These are phyloP conservation scores for Lanius ludovicianus DNA, from an alignment of 2,113 vertebrate genomes.

Conservation along the genomic window DNA sequence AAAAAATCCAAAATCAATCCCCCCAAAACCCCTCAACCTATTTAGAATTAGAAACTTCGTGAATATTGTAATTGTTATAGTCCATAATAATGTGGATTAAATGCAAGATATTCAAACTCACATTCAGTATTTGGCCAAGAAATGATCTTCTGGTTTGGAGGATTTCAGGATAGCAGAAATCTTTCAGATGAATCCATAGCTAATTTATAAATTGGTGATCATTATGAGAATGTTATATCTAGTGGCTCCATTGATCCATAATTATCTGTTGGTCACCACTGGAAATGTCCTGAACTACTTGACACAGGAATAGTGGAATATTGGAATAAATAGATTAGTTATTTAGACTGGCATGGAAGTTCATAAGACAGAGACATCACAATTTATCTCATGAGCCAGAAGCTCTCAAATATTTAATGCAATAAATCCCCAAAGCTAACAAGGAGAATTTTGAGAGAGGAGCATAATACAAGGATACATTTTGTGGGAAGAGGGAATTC, in stretches of 20 bases:
- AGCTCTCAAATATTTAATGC: neutral
- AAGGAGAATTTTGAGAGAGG: neutral
- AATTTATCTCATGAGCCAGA: neutral
- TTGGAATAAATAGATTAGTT: neutral
- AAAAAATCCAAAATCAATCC: neutral
- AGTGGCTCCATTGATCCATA: neutral
- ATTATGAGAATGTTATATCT: neutral
- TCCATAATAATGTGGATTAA: neutral
- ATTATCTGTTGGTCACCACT: neutral
- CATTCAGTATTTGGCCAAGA: neutral
- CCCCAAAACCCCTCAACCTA: rapidly evolving
- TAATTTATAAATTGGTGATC: neutral
- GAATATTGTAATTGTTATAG: neutral
- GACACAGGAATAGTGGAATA: neutral
- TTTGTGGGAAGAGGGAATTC: neutral
- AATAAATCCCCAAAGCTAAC: neutral
- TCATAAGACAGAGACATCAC: neutral
- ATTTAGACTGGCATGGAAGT: neutral
- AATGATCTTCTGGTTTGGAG: neutral
- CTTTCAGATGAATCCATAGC: neutral
- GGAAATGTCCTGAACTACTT: neutral
- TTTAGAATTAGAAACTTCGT: neutral
- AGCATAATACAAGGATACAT: neutral
- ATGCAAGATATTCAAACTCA: neutral
- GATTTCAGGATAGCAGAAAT: neutral